Evolutionary conservation across 2,888 invertebrate genomes (phyloP).

Genomic region (Hydraecia micacea): DNA sequence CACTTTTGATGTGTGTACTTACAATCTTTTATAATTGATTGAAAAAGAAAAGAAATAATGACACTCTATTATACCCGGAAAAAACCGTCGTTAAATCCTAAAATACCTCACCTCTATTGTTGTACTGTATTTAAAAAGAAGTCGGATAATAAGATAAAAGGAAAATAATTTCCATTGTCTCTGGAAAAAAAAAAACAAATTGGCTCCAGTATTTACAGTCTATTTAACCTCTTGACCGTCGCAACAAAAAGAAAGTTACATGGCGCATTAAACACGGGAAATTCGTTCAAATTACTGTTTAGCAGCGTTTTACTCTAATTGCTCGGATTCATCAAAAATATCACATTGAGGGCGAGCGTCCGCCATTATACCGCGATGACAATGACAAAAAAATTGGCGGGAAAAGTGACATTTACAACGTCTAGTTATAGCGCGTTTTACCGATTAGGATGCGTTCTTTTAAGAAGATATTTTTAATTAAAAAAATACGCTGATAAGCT

Average conservation of each 20-base stretch:
- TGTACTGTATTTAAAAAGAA: conserved; percentile 42
- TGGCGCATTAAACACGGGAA: conserved; percentile 86
- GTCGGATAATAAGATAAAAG: conserved; percentile 27
- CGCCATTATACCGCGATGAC: conserved; percentile 79
- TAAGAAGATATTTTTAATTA: background rate
- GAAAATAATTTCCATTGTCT: conserved; percentile 57
- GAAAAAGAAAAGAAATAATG: too few species aligned
- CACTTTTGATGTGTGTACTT: too few species aligned
- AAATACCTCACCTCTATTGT: conserved; percentile 44
- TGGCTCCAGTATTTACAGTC: conserved; percentile 82
- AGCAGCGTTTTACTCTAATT: conserved; percentile 88
- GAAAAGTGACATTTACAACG: conserved; percentile 72
- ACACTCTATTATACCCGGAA: background rate
- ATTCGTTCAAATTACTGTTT: conserved; percentile 86
- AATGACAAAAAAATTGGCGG: conserved; percentile 82
- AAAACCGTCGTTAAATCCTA: conserved; percentile 7
- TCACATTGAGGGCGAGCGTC: conserved; percentile 76
- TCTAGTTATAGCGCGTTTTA: conserved; percentile 50
- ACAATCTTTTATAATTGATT: background rate
- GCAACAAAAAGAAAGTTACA: conserved; percentile 86
- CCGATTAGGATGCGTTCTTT: conserved; percentile 26
- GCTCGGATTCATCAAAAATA: conserved; percentile 81
- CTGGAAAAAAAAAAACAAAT: conserved; percentile 54
- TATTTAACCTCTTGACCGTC: conserved; percentile 83
- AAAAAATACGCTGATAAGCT: background rate